Evolutionary conservation across 2,888 invertebrate genomes (phyloP), one percentile per base, ranked within the genome.

Genomic region (Catocala fraxini): DNA sequence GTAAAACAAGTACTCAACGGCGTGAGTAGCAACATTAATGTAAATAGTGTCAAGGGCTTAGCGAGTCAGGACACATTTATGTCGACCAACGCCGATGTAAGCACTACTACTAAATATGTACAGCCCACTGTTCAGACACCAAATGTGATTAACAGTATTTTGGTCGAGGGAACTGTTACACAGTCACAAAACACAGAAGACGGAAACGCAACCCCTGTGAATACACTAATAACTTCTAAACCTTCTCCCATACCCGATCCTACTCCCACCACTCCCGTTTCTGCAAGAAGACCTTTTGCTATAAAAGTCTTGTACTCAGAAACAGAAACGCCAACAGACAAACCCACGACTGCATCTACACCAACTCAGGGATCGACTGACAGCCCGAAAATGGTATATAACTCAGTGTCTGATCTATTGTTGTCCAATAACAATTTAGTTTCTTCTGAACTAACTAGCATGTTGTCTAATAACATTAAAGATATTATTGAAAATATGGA

Each of bases 391-490:
- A 94, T 83, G 93, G 94, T 94, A 93, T 90, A 86, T 91, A 93
- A 91, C 75, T 92, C 90, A 84, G 90, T 92, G 73, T 93, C 93
- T 82, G 93, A 93, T 89, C 88, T 93, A 81, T 88, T 93, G 82
- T 83, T 93, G 79, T 86, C 90, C 73, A 92, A 91, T 86, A 94
- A 92, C 72, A 89, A 90, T 81, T 80, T 93, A 88, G 89, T 94
- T 56, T 94, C 94, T 65, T 89, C 91, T 68, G 93, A 92, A 92
- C 90, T 94, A 94, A 94, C 94, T 86, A 93, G 93, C 93, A 94
- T 93, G 93, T 88, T 94, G 72, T 87, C 93, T 75, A 92, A 89
- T 90, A 92, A 92, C 77, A 94, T 94, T 77, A 88, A 81, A 83
- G 85, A 83, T 85, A 92, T 94, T 75, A 88, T 94, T 59, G 80